A percentile compares a stretch with the other conserved stretches of the same genome.
These are phyloP conservation scores for Halichondria panicea DNA, from an alignment of 37 sponge, comb jelly and placozoan genomes.

Conservation along the genomic window DNA sequence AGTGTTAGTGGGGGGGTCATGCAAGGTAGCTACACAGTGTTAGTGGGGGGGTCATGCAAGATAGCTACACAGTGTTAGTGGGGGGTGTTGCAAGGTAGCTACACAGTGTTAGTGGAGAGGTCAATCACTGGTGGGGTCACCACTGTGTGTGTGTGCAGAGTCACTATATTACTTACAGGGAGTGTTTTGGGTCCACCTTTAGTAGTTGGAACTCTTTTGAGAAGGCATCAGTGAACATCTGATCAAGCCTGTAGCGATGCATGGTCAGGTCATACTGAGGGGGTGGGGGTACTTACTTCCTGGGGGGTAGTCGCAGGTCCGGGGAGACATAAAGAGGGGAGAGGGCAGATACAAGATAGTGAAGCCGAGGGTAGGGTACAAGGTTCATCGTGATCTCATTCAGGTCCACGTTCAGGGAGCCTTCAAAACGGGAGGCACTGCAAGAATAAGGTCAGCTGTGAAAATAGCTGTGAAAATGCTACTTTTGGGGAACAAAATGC, in stretches of 20 bases:
- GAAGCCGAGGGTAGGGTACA: slow-evolving; percentile 95
- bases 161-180: slow-evolving; percentile 48
- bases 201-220: slow-evolving; percentile 90
- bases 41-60: no score
- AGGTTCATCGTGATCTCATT: slow-evolving; percentile 99
- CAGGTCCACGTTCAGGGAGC: slow-evolving; percentile 96
- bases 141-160: no score
- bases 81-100: no score
- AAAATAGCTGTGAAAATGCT: no score
- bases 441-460: no score
- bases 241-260: slow-evolving; percentile 64
- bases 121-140: no score
- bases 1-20: no score
- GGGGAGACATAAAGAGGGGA: slow-evolving; percentile 85
- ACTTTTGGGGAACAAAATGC: no score
- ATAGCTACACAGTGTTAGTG: no score
- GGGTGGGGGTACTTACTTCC: slow-evolving; percentile 18
- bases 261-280: background rate
- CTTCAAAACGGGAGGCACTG: slow-evolving; percentile 96
- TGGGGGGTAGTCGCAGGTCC: slow-evolving; percentile 72
- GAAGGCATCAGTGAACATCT: slow-evolving; percentile 95
- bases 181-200: slow-evolving; percentile 85
- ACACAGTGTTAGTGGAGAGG: no score
- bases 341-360: slow-evolving; percentile 92
- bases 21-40: no score